phyloP scores from a whole-genome alignment of 2,113 vertebrate species.

The Brachirus orientalis region DNA sequence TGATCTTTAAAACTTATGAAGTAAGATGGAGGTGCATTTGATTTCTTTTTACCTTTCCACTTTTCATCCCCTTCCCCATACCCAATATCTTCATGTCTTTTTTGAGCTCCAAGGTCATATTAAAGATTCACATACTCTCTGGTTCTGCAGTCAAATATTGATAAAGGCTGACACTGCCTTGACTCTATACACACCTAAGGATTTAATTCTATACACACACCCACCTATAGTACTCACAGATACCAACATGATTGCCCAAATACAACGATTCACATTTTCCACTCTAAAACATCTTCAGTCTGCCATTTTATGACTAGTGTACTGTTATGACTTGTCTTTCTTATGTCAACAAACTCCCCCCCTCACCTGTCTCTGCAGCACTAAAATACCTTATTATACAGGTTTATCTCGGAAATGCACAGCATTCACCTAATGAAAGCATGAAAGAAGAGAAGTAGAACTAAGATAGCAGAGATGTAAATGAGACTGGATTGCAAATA shows the following conservation, averaged over 20 bases:
- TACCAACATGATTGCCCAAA: background rate
- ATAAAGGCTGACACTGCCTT: slow-evolving; percentile 64
- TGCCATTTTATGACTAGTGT: background rate
- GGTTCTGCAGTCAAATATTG: slow-evolving; percentile 71
- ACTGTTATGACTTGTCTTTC: background rate
- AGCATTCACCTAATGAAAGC: background rate
- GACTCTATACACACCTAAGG: slow-evolving; percentile 36
- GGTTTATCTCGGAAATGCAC: background rate
- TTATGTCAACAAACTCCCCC: background rate
- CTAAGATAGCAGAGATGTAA: no score
- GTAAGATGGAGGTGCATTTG: background rate
- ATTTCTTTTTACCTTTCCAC: background rate
- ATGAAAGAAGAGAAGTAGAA: background rate
- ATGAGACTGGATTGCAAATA: no score
- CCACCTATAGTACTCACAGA: slow-evolving; percentile 1
- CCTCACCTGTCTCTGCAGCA: background rate
- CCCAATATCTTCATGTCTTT: slow-evolving; percentile 43
- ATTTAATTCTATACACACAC: slow-evolving; percentile 6
- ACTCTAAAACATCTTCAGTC: no score
- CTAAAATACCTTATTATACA: background rate
- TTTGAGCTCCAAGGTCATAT: slow-evolving; percentile 67
- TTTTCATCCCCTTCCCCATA: background rate
- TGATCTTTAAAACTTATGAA: background rate
- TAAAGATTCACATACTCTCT: slow-evolving; percentile 70
- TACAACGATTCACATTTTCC: no score